phyloP scores from a whole-genome alignment of 2,113 vertebrate species.

The Gymnobelideus leadbeateri region DNA sequence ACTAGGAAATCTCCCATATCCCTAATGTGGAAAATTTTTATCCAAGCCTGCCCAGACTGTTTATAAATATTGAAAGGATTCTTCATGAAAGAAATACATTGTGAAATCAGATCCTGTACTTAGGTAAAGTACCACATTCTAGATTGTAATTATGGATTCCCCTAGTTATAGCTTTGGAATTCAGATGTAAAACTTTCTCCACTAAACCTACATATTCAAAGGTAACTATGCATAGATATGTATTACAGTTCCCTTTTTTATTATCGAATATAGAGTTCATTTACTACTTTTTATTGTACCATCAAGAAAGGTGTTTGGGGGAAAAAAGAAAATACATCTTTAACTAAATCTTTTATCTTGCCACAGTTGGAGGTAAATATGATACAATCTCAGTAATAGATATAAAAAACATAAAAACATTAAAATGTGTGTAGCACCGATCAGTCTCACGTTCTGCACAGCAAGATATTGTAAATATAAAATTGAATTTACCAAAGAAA shows the following conservation, averaged over 20 bases:
- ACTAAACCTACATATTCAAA: neutral
- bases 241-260: neutral
- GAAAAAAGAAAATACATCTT: slow-evolving; percentile 71
- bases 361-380: slow-evolving; percentile 75
- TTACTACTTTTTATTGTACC: slow-evolving; percentile 75
- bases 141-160: slow-evolving; percentile 11
- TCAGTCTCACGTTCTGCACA: slow-evolving; percentile 68
- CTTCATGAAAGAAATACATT: no score
- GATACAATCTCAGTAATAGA: slow-evolving; percentile 65
- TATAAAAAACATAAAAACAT: slow-evolving; percentile 77
- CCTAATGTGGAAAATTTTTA: no score
- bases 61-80: no score
- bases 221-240: neutral
- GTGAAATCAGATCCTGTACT: no score
- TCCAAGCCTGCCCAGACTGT: no score
- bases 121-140: neutral
- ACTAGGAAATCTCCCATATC: no score
- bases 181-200: neutral
- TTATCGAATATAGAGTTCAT: slow-evolving; percentile 31
- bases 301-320: slow-evolving; percentile 67
- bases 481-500: slow-evolving; percentile 77
- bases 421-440: slow-evolving; percentile 74
- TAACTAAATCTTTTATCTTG: slow-evolving; percentile 77
- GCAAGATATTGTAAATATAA: slow-evolving; percentile 76
- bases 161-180: neutral